Evolutionary conservation across 2,888 invertebrate genomes (phyloP), one percentile per base, ranked within the genome.

Genomic region (Epistrophe eligans): DNA sequence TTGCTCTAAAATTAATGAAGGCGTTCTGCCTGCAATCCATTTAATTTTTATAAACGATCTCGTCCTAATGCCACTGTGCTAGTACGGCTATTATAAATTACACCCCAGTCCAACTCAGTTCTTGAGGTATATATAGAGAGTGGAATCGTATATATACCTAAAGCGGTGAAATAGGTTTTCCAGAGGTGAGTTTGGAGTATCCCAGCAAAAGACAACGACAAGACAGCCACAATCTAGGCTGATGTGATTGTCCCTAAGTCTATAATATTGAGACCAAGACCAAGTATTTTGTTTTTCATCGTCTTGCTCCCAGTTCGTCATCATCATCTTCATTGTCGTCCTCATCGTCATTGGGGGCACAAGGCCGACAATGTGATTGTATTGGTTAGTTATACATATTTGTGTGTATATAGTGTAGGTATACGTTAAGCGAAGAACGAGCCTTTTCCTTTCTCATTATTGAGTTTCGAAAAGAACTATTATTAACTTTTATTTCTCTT

Each of bases 1-100:
- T 89, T 87, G 83, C 88, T 89, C 89, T 84, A 88, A 90, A 89
- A 91, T 91, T 91, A 91, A 91, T 91, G 91, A 91, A 91, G 91
- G 91, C 91, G 91, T 91, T 91, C 90, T 90, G 88, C 89, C 89
- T 87, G 90, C 91, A 91, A 91, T 91, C 90, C 91, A 91, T 91
- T 91, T 90, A 89, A 90, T 90, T 90, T 90, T 90, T 89, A 90
- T 90, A 90, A 90, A 90, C 90, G 90, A 90, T 90, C 90, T 90
- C 89, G 89, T 90, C 90, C 89, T 90, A 89, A 89, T 90, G 90
- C 90, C 90, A 90, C 90, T 90, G 90, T 89, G 89, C 89, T 88
- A 89, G 89, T 89, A 89, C 88, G 88, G 88, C 88, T 88, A 90
- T 90, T 89, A 89, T 90, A 90, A 90, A 89, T 90, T 90, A 89